A percentile compares a stretch with the other conserved stretches of the same genome.
These are phyloP conservation scores for Epinephelus coioides DNA, from an alignment of 2,797 vertebrate species.

Conservation along the genomic window DNA sequence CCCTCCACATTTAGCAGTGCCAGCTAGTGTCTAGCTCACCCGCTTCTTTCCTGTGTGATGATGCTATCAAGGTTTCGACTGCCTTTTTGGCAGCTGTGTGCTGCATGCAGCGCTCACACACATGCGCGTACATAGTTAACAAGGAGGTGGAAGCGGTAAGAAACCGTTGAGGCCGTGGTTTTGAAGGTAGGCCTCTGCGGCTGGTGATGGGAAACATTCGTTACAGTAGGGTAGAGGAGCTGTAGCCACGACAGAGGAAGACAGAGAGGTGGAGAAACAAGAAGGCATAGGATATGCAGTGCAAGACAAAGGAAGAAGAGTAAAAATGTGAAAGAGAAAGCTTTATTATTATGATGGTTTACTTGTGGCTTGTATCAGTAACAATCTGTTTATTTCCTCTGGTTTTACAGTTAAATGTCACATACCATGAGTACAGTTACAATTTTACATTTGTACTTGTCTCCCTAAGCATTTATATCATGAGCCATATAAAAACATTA, in stretches of 20 bases:
- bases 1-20: constrained; percentile 66
- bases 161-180: constrained; percentile 94
- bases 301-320: constrained; percentile 16
- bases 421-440: neutral
- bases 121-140: constrained; percentile 41
- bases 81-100: constrained; percentile 82
- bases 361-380: constrained; percentile 12
- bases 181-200: constrained; percentile 91
- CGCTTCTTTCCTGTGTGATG: constrained; percentile 83
- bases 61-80: constrained; percentile 86
- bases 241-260: constrained; percentile 46
- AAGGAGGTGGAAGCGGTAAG: constrained; percentile 94
- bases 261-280: constrained; percentile 27
- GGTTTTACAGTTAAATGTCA: neutral
- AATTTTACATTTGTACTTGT: neutral
- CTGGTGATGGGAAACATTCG: constrained; percentile 93
- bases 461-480: neutral
- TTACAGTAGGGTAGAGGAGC: constrained; percentile 79
- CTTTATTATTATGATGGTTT: neutral
- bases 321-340: constrained; percentile 20
- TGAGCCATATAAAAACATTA: neutral
- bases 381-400: neutral
- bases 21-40: constrained; percentile 62
- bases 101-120: constrained; percentile 58
- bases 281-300: constrained; percentile 25